Evolutionary conservation across 2,797 vertebrate species (phyloP).

Genomic region (Cyclura pinguis): DNA sequence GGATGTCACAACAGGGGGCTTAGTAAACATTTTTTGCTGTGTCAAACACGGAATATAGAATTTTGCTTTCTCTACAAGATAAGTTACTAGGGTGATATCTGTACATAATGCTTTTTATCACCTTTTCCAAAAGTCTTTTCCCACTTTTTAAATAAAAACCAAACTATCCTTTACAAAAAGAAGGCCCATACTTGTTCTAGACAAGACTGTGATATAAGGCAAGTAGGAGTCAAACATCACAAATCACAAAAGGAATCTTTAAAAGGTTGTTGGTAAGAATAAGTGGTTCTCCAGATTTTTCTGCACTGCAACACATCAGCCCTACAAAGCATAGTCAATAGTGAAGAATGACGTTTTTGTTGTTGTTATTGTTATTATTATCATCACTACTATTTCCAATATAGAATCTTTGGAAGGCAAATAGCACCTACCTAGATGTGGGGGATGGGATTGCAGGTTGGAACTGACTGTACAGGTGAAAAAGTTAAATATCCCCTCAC

Average conservation of each 20-base stretch:
- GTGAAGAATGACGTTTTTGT: too few relatives aligned
- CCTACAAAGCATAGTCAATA: too few relatives aligned
- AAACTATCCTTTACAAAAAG: too few relatives aligned
- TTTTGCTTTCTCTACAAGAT: neutral
- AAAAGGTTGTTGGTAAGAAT: too few relatives aligned
- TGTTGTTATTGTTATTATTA: too few relatives aligned
- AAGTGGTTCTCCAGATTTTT: too few relatives aligned
- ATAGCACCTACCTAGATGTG: neutral
- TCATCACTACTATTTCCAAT: too few relatives aligned
- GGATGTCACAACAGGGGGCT: constrained; percentile 9
- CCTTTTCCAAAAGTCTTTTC: too few relatives aligned
- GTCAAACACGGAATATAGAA: neutral
- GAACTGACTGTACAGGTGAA: neutral
- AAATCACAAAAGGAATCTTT: too few relatives aligned
- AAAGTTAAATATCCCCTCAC: neutral
- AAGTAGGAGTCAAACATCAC: neutral
- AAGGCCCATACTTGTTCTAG: neutral
- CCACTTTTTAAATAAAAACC: too few relatives aligned
- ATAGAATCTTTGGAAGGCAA: neutral
- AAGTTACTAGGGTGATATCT: constrained; percentile 11
- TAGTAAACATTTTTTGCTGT: neutral
- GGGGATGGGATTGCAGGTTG: too few relatives aligned
- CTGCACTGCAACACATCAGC: too few relatives aligned
- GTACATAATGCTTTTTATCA: neutral
- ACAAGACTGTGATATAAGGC: neutral